Evolutionary conservation across 2,888 invertebrate genomes (phyloP).

Genomic region (Conomelus anceps): DNA sequence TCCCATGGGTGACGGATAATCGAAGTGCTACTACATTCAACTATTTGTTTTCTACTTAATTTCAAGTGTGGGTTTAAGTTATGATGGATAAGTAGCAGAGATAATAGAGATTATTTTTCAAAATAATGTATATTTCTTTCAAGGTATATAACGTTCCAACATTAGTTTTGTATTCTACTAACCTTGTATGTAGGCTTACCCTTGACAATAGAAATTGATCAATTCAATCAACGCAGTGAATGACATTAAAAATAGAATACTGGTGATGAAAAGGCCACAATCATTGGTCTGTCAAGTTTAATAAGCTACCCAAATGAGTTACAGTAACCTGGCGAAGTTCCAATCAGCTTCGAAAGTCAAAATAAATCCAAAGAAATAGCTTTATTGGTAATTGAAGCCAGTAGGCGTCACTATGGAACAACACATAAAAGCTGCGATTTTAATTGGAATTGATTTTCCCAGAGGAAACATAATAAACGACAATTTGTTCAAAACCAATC

Average conservation of each 20-base stretch:
- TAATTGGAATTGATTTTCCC: neutral
- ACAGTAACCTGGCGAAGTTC: neutral
- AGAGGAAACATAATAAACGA: neutral
- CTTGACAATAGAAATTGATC: too few species aligned
- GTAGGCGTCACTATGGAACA: neutral
- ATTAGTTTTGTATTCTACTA: too few species aligned
- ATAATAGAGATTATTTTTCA: too few species aligned
- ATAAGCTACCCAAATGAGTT: neutral
- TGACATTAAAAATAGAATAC: neutral
- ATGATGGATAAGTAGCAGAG: too few species aligned
- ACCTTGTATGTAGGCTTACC: too few species aligned
- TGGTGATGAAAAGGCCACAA: neutral
- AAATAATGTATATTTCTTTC: too few species aligned
- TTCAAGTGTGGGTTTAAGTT: too few species aligned
- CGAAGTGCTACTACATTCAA: too few species aligned
- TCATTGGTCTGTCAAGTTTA: neutral
- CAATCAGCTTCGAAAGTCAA: neutral
- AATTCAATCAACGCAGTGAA: too few species aligned
- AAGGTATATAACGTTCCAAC: too few species aligned
- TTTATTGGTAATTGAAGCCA: neutral
- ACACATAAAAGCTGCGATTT: neutral
- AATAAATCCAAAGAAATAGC: neutral
- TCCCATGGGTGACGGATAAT: too few species aligned
- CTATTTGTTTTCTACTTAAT: too few species aligned
- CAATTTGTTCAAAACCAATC: neutral